Evolutionary conservation across 2,888 invertebrate species (phyloP).

Genomic region (Lepidocyrtinus sp.): DNA sequence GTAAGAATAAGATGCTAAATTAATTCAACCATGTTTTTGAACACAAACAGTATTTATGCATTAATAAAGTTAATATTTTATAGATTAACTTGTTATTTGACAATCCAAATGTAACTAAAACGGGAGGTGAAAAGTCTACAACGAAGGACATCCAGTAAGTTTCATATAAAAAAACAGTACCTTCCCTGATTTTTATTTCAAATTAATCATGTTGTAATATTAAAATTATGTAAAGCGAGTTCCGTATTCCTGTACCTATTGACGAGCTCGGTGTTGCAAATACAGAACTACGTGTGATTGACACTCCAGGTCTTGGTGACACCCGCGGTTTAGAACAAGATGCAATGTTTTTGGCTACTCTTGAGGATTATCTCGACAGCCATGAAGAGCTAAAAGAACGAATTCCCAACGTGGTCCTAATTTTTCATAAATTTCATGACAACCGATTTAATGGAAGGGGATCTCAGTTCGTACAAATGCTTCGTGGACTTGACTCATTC

Average conservation of each 20-base stretch:
- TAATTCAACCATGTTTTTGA: too few species aligned
- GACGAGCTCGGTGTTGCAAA: constrained; percentile 53
- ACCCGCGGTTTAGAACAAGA: constrained; percentile 51
- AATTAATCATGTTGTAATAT: too few species aligned
- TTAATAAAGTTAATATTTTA: too few species aligned
- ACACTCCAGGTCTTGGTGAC: constrained; percentile 55
- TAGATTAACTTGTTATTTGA: constrained; percentile 58
- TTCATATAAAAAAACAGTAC: constrained; percentile 15
- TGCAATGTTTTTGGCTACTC: constrained; percentile 55
- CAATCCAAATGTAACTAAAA: constrained; percentile 45
- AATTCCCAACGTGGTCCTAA: constrained; percentile 57
- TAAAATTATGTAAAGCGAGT: neutral
- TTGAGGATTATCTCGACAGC: constrained; percentile 22
- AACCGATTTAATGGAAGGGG: constrained; percentile 50
- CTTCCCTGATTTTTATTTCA: constrained; percentile 31
- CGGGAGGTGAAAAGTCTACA: constrained; percentile 36
- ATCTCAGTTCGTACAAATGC: constrained; percentile 53
- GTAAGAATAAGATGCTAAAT: too few species aligned
- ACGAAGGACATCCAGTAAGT: constrained; percentile 52
- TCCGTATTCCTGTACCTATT: constrained; percentile 38
- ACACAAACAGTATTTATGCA: too few species aligned
- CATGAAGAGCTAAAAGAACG: constrained; percentile 57
- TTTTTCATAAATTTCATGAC: constrained; percentile 57
- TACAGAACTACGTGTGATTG: constrained; percentile 52
- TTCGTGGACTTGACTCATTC: constrained; percentile 48